A percentile compares a stretch with the other conserved stretches of the same genome.
These are phyloP conservation scores for Drosophila pruinosa DNA, from an alignment of 1,140 invertebrate genomes.

Conservation along the genomic window DNA sequence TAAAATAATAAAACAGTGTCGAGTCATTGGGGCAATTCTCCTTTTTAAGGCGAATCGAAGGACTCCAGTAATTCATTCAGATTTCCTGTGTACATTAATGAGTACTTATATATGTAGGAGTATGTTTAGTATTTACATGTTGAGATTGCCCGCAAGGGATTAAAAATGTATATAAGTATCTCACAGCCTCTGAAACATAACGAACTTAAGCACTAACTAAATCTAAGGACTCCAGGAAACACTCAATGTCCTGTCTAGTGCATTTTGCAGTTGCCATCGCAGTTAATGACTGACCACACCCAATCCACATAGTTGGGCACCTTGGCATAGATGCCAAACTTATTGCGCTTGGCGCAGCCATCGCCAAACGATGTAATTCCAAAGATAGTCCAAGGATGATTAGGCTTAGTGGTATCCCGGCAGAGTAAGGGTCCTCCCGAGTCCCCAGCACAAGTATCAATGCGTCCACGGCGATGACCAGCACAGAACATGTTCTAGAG, in stretches of 20 bases:
- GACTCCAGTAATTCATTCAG: constrained; percentile 10
- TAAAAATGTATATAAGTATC: constrained; percentile 55
- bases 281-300: constrained; percentile 89
- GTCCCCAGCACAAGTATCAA: constrained; percentile 94
- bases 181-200: constrained; percentile 75
- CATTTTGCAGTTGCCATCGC: constrained; percentile 81
- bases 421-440: constrained; percentile 94
- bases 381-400: constrained; percentile 89
- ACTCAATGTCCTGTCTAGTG: constrained; percentile 32
- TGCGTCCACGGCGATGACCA: constrained; percentile 89
- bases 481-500: constrained; percentile 93
- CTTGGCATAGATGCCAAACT: constrained; percentile 95
- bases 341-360: constrained; percentile 94
- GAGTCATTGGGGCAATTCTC: not conserved
- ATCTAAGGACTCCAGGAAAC: constrained; percentile 8
- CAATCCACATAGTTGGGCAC: constrained; percentile 93
- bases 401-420: constrained; percentile 83
- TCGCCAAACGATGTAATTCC: constrained; percentile 98
- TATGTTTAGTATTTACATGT: constrained; percentile 32
- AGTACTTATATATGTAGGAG: constrained; percentile 10
- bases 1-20: not conserved
- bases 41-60: not conserved
- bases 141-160: constrained; percentile 8
- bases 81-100: not conserved
- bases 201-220: constrained; percentile 36